These are phyloP conservation scores for Rhinolophus ferrumequinum DNA, from an alignment of 2,113 vertebrate genomes.

Conservation along the genomic window DNA sequence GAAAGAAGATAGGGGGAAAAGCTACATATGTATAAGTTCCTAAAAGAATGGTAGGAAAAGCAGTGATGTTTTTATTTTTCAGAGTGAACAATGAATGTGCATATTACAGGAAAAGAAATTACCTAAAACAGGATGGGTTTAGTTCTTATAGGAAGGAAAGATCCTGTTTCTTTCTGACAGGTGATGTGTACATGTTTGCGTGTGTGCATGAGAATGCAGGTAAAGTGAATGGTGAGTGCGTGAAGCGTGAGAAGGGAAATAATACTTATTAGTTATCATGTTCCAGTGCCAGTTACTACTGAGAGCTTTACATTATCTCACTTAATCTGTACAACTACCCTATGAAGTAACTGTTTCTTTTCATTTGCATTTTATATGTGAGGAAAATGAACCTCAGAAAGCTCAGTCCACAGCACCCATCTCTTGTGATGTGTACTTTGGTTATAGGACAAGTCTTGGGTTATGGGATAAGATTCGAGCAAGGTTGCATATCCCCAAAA, in stretches of 20 bases:
- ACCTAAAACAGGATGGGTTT: not conserved
- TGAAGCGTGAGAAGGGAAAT: not conserved
- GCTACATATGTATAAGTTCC: not conserved
- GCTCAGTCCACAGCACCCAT: not conserved
- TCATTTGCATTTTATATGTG: not conserved
- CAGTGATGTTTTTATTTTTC: not conserved
- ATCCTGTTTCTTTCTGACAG: not conserved
- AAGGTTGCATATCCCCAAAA: not conserved
- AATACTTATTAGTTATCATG: not conserved
- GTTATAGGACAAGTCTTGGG: not conserved
- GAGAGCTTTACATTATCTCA: not conserved
- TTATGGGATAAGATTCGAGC: not conserved
- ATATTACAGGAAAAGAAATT: not conserved
- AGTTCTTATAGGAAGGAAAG: not conserved
- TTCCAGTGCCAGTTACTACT: not conserved
- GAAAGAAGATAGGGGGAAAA: not conserved
- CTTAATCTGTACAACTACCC: not conserved
- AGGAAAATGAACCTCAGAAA: not conserved
- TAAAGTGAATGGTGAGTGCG: not conserved
- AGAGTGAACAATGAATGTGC: not conserved
- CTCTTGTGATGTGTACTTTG: not conserved
- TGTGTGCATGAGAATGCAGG: no score
- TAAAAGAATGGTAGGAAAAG: not conserved
- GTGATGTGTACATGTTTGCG: not conserved
- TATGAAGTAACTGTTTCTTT: not conserved